Evolutionary conservation across 2,888 invertebrate species (phyloP).

Genomic region (Mesorhabditis belari): DNA sequence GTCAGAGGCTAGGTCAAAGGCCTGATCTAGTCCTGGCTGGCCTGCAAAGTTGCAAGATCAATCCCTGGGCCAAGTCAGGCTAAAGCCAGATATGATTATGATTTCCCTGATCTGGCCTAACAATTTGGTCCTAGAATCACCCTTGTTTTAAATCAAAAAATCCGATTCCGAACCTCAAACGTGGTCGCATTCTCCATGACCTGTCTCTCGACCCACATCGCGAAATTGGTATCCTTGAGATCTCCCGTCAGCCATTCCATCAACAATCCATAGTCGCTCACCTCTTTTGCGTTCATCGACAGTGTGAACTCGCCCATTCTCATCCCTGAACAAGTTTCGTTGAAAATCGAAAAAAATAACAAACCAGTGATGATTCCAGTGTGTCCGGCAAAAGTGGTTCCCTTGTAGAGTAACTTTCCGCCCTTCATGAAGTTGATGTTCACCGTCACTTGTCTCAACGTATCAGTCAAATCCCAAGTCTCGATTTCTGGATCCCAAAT

Average conservation of each 20-base stretch:
- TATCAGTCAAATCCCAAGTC: slow-evolving; percentile 35
- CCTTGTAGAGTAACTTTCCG: slow-evolving; percentile 37
- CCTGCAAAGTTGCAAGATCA: too few species aligned
- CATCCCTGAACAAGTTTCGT: slow-evolving; percentile 21
- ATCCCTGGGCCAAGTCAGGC: too few species aligned
- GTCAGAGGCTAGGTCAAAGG: too few species aligned
- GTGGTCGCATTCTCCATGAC: slow-evolving; percentile 25
- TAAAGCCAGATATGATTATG: too few species aligned
- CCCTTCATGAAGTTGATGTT: slow-evolving; percentile 35
- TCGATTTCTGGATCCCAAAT: slow-evolving; percentile 34
- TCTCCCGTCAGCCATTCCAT: slow-evolving; percentile 29
- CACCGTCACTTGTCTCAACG: slow-evolving; percentile 31
- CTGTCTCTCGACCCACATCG: slow-evolving; percentile 38
- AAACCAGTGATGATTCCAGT: slow-evolving; percentile 39
- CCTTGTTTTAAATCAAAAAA: neutral
- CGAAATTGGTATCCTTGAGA: slow-evolving; percentile 28
- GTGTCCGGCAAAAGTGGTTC: slow-evolving; percentile 43
- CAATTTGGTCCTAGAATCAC: too few species aligned
- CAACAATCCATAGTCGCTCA: slow-evolving; percentile 27
- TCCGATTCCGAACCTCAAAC: slow-evolving; percentile 15
- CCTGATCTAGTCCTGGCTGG: too few species aligned
- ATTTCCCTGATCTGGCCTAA: too few species aligned
- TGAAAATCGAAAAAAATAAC: neutral
- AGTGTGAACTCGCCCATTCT: slow-evolving; percentile 31
- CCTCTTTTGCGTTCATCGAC: slow-evolving; percentile 38